Conservation (phyloP, 2,113 vertebrate species). For the Dinomys branickii region DNA sequence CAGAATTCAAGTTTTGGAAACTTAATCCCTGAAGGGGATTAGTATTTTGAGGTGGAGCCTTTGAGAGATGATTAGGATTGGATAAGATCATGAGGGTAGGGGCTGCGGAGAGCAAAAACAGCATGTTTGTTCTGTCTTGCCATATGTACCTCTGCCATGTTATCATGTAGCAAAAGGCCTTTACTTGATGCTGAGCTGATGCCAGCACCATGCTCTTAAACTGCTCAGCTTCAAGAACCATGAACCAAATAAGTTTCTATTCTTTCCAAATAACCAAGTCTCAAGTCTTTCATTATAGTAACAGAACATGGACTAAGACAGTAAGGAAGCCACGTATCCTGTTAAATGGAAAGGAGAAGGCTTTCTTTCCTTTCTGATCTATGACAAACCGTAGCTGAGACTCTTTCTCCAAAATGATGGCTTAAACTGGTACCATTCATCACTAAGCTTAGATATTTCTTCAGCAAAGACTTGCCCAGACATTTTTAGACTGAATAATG, state of each 20-base stretch:
- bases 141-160: not conserved
- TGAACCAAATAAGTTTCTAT: not conserved
- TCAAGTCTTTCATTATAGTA: not conserved
- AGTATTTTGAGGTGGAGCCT: not conserved
- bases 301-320: not conserved
- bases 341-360: not conserved
- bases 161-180: not conserved
- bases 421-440: not conserved
- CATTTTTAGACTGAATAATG: not conserved
- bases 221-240: not conserved
- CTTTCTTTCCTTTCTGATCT: not conserved
- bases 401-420: not conserved
- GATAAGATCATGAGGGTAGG: not conserved
- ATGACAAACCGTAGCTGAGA: not conserved
- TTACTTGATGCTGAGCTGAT: not conserved
- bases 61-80: not conserved
- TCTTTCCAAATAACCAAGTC: not conserved
- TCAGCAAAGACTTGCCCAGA: slow-evolving; percentile 27
- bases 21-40: not conserved
- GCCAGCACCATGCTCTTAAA: not conserved
- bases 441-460: not conserved
- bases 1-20: not conserved
- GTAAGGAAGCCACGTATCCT: not conserved
- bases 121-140: not conserved
- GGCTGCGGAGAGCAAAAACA: not conserved